phyloP scores from a whole-genome alignment of 2,797 vertebrate genomes.

The Telmatherina bonti region DNA sequence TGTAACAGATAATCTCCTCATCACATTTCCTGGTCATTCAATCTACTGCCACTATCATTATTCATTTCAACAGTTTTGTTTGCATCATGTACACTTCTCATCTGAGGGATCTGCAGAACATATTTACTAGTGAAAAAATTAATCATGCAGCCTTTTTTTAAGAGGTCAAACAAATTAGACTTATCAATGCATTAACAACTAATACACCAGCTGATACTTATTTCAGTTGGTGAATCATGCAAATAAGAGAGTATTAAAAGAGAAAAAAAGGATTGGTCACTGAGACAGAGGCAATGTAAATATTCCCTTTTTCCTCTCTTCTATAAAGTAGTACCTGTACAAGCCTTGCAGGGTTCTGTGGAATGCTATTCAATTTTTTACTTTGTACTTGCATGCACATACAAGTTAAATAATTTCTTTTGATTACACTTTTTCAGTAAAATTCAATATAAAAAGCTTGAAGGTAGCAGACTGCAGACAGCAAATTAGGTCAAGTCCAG shows the following conservation, averaged over 20 bases:
- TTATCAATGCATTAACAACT: conserved; percentile 1
- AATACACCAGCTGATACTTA: neutral
- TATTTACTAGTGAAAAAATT: neutral
- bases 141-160: neutral
- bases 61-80: conserved; percentile 28
- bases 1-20: conserved; percentile 62
- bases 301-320: neutral
- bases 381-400: conserved; percentile 1
- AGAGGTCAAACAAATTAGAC: neutral
- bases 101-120: conserved; percentile 3
- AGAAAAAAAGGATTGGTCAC: neutral
- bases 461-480: conserved; percentile 14
- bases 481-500: conserved; percentile 39
- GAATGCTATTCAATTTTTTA: conserved; percentile 1
- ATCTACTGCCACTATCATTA: conserved; percentile 44
- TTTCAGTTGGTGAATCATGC: neutral
- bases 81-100: conserved; percentile 15
- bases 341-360: neutral
- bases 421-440: conserved; percentile 19
- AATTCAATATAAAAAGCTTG: conserved; percentile 23
- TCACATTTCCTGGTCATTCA: conserved; percentile 61
- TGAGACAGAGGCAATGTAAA: neutral
- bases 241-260: neutral
- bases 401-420: neutral
- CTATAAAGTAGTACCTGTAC: neutral